These are phyloP conservation scores for Odontophorus gujanensis DNA, from an alignment of 2,113 vertebrate species.

Conservation along the genomic window DNA sequence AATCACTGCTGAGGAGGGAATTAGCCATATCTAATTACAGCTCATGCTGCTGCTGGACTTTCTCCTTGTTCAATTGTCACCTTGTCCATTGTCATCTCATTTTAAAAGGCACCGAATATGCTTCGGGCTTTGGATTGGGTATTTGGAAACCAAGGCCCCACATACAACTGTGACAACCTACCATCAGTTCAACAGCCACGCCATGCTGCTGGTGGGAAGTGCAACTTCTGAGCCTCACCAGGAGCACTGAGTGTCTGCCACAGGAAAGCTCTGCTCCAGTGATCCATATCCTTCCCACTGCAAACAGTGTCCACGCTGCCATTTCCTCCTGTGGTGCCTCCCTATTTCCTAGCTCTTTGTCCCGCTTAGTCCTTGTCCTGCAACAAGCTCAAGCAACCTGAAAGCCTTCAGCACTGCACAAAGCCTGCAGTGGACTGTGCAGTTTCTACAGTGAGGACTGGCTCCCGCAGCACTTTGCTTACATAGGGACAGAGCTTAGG, in stretches of 20 bases:
- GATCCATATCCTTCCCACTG: rapidly evolving
- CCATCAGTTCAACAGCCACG: rapidly evolving
- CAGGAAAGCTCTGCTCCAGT: rapidly evolving
- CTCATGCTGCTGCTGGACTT: conserved; percentile 27
- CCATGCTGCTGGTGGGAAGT: rapidly evolving
- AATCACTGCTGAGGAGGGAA: background rate
- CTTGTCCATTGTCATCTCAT: background rate
- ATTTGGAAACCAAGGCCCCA: background rate
- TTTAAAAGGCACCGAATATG: background rate
- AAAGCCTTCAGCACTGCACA: background rate
- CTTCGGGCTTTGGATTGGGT: background rate
- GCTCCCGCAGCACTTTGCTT: rapidly evolving
- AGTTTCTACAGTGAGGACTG: background rate
- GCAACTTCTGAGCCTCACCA: rapidly evolving
- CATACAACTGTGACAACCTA: background rate
- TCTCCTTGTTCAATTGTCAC: background rate
- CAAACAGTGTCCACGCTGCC: too few species aligned
- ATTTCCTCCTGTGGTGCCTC: rapidly evolving
- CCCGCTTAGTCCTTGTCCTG: background rate
- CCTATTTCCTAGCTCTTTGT: background rate
- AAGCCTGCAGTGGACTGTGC: rapidly evolving
- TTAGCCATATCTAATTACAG: conserved; percentile 24
- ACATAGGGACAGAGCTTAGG: rapidly evolving
- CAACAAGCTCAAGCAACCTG: background rate
- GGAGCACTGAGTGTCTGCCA: rapidly evolving